Conservation (phyloP, 2,888 invertebrate genomes). For the Drosophila neotestacea region DNA sequence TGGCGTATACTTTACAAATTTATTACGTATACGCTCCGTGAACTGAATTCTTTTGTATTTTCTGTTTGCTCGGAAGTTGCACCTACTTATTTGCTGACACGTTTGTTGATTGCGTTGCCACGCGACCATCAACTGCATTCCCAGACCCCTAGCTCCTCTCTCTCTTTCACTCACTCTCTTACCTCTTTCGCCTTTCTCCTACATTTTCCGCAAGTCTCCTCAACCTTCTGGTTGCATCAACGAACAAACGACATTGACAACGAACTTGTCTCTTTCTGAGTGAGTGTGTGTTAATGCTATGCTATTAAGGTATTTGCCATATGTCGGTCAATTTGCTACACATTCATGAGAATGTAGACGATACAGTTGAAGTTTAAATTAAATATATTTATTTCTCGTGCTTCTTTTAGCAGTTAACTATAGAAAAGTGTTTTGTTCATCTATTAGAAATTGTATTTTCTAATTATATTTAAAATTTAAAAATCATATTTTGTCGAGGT, state of each 20-base stretch:
- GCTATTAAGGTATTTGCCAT: constrained; percentile 1
- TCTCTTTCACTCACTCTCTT: not conserved
- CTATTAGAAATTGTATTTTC: too few species aligned
- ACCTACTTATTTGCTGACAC: constrained; percentile 9
- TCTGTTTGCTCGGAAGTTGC: constrained; percentile 7
- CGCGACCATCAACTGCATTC: constrained; percentile 32
- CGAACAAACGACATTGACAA: constrained; percentile 68
- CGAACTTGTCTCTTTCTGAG: constrained; percentile 50
- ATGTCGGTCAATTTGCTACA: not conserved
- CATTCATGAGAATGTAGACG: not conserved
- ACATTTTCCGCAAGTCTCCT: not conserved
- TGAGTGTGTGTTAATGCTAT: not conserved
- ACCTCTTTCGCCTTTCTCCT: not conserved
- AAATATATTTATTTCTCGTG: too few species aligned
- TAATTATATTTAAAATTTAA: too few species aligned
- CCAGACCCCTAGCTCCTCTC: not conserved
- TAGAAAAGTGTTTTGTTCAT: too few species aligned
- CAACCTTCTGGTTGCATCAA: not conserved
- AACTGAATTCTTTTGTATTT: constrained; percentile 9
- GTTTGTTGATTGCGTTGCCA: constrained; percentile 36
- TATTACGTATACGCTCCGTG: constrained; percentile 29
- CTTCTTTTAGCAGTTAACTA: too few species aligned
- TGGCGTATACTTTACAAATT: constrained; percentile 8
- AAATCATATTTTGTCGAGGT: too few species aligned
- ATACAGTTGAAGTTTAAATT: too few species aligned